These are phyloP conservation scores for Therioaphis trifolii DNA, from an alignment of 2,888 invertebrate genomes.

Conservation along the genomic window DNA sequence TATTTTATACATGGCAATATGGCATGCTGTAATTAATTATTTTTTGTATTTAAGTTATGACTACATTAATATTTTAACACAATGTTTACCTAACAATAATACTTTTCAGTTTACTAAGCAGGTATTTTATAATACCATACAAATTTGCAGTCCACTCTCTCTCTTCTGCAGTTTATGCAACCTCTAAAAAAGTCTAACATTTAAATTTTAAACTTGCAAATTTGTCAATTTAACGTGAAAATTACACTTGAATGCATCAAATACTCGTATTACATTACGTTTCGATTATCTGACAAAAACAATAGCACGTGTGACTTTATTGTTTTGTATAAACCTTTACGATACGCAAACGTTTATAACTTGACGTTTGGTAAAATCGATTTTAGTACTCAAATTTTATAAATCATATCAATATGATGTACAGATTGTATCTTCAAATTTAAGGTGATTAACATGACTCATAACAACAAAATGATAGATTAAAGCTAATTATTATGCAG, in stretches of 20 bases:
- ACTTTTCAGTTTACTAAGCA: background rate
- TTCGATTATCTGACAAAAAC: no score
- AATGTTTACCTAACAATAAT: background rate
- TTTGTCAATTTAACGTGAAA: background rate
- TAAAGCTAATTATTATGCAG: no score
- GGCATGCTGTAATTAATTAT: no score
- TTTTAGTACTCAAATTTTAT: background rate
- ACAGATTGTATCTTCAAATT: no score
- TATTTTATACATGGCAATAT: no score
- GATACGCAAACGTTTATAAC: background rate
- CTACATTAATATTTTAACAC: background rate
- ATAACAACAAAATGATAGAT: no score
- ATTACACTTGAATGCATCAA: background rate
- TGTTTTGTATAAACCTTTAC: no score
- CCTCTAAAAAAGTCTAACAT: background rate
- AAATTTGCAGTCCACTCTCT: background rate
- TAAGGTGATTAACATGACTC: no score
- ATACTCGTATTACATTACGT: background rate
- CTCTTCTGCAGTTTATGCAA: background rate
- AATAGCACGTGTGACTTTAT: no score
- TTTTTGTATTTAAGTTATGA: background rate
- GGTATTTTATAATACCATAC: background rate
- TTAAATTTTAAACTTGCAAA: background rate
- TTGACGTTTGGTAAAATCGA: background rate
- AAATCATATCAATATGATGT: no score